A percentile compares a stretch with the other conserved stretches of the same genome.
Evolutionary conservation across 2,113 vertebrate genomes (phyloP).

Genomic region (Colinus virginianus): DNA sequence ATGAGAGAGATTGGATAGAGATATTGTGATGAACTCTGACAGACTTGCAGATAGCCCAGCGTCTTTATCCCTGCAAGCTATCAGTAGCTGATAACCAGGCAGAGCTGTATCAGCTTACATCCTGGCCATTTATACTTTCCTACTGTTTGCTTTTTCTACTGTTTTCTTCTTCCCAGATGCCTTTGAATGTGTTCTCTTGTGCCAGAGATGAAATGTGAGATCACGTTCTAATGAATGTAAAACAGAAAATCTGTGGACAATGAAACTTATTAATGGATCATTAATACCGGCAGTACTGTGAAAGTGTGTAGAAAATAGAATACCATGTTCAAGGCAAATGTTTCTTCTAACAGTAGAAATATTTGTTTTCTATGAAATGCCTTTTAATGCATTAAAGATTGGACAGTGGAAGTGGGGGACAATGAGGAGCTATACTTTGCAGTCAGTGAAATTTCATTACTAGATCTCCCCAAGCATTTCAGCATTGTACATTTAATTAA

Average conservation of each 20-base stretch:
- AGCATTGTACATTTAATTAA: constrained; percentile 66
- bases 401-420: background rate
- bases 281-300: background rate
- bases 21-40: background rate
- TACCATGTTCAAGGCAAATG: background rate
- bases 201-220: background rate
- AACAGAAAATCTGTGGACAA: background rate
- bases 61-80: constrained; percentile 5
- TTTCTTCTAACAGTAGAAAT: background rate
- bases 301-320: background rate
- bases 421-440: background rate
- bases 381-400: background rate
- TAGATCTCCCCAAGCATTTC: constrained; percentile 43
- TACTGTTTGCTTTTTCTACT: background rate
- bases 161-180: background rate
- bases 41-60: background rate
- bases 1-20: background rate
- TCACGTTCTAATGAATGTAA: background rate
- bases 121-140: background rate
- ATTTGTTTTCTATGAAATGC: background rate
- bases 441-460: constrained; percentile 50
- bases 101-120: background rate
- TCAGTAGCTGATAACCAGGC: background rate
- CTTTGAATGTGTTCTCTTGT: background rate
- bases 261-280: background rate